Conservation (phyloP, 1,140 invertebrate genomes). For the Aphaenogaster ashmeadi region DNA sequence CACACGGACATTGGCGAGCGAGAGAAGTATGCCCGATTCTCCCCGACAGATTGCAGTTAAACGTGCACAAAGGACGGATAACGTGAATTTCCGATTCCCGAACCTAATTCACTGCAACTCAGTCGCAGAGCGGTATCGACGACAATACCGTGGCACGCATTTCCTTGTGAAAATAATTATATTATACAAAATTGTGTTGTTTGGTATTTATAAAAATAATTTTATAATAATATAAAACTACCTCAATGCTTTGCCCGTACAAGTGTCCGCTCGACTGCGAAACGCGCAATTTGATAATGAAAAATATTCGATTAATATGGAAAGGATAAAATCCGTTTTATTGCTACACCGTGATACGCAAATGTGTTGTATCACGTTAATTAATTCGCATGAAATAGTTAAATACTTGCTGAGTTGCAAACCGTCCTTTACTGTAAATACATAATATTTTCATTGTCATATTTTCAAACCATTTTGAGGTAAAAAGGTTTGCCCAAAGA, state of each 20-base stretch:
- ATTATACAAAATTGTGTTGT: neutral
- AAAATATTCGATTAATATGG: constrained; percentile 26
- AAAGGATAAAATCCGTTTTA: constrained; percentile 5
- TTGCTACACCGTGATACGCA: neutral
- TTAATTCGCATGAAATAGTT: constrained; percentile 35
- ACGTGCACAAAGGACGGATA: constrained; percentile 29
- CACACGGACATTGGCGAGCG: constrained; percentile 33
- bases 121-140: neutral
- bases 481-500: constrained; percentile 1
- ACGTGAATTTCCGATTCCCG: constrained; percentile 47
- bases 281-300: neutral
- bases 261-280: neutral
- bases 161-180: neutral
- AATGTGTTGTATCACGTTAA: neutral
- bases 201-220: constrained; percentile 1
- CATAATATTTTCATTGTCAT: constrained; percentile 6
- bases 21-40: constrained; percentile 44
- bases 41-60: constrained; percentile 34
- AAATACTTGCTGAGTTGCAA: constrained; percentile 7
- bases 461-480: constrained; percentile 6
- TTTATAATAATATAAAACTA: neutral
- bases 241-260: neutral
- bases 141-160: neutral
- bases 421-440: constrained; percentile 18
- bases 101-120: constrained; percentile 49